phyloP scores from a whole-genome alignment of 2,797 vertebrate species.

The Sebastes melanostomus region DNA sequence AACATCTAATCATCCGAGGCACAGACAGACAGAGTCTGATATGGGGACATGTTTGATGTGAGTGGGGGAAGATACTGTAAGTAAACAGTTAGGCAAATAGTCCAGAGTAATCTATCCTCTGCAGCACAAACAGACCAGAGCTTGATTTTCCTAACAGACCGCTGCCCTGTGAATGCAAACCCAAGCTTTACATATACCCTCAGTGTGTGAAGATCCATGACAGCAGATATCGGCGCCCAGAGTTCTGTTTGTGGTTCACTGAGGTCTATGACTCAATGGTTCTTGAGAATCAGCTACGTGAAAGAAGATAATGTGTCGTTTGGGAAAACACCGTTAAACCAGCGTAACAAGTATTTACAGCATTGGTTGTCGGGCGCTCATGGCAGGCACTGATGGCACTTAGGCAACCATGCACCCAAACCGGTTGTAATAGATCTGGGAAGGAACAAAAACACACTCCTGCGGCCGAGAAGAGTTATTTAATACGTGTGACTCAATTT shows the following conservation, averaged over 20 bases:
- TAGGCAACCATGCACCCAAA: slow-evolving; percentile 58
- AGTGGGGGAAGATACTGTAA: slow-evolving; percentile 35
- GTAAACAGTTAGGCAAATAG: slow-evolving; percentile 77
- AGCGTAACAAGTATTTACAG: slow-evolving; percentile 43
- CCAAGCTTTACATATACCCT: slow-evolving; percentile 47
- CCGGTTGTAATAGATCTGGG: slow-evolving; percentile 63
- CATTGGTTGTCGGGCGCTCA: neutral
- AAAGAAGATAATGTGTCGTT: neutral
- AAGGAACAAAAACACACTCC: slow-evolving; percentile 8
- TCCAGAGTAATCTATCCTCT: slow-evolving; percentile 43
- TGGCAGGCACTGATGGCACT: neutral
- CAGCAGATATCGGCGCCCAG: neutral
- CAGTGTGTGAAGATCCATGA: neutral
- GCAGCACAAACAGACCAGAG: slow-evolving; percentile 37
- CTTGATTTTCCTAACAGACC: slow-evolving; percentile 71
- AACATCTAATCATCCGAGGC: neutral
- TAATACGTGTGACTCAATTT: slow-evolving; percentile 24
- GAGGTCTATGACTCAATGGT: neutral
- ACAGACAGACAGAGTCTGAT: neutral
- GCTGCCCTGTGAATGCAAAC: slow-evolving; percentile 46
- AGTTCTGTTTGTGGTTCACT: neutral
- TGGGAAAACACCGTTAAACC: slow-evolving; percentile 56
- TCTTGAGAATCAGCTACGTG: neutral
- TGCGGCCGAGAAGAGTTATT: slow-evolving; percentile 13
- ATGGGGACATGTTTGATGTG: slow-evolving; percentile 38